phyloP scores from a whole-genome alignment of 2,113 vertebrate genomes.

The Gadus macrocephalus region DNA sequence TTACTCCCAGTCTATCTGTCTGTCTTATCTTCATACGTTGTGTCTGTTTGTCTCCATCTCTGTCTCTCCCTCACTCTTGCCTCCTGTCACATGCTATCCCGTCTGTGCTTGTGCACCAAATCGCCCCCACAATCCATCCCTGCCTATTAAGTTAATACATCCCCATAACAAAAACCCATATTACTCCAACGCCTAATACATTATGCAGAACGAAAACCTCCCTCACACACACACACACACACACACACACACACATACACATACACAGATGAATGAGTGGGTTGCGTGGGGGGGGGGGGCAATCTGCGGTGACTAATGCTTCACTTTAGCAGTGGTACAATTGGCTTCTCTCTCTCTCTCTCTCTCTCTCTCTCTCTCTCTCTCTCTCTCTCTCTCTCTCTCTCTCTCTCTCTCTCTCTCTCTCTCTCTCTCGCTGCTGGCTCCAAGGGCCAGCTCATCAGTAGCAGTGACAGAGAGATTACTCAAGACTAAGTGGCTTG shows the following conservation, averaged over 20 bases:
- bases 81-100: background rate
- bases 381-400: no score
- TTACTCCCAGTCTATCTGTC: no score
- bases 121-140: conserved; percentile 30
- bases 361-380: conserved; percentile 1
- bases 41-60: no score
- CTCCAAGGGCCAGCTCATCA: conserved; percentile 36
- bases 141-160: conserved; percentile 35
- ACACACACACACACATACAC: no score
- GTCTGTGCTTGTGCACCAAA: conserved; percentile 15
- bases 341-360: conserved; percentile 8
- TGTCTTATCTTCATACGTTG: no score
- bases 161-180: conserved; percentile 16
- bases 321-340: conserved; percentile 2
- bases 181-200: conserved; percentile 42
- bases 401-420: no score
- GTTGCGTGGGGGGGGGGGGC: background rate
- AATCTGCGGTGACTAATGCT: conserved; percentile 43
- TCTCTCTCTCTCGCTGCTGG: conserved; percentile 1
- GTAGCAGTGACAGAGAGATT: conserved; percentile 52
- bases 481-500: conserved; percentile 60
- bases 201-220: conserved; percentile 36
- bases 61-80: no score
- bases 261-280: no score
- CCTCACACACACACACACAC: no score